Base-by-base conservation (phyloP, 1,140 invertebrate genomes). In the Lepidurus apus region DNA sequence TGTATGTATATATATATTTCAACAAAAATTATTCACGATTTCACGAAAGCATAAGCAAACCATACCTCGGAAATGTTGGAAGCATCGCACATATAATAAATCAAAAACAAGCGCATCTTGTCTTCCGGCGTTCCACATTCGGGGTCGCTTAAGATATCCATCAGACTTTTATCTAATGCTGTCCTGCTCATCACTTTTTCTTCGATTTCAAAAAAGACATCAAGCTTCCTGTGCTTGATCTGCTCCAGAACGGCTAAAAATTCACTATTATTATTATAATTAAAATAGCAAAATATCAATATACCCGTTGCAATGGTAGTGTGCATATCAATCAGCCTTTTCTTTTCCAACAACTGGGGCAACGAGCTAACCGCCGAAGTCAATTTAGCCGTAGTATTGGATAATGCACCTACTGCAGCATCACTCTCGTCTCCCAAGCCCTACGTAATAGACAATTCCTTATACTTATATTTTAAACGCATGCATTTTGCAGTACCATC, bases 301-400 rank as follows among this genome's bases (percentile, higher is more conserved):
- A 65, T 74, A 90, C 91, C 91, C 81, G 97, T 99, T 9, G 98
- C 98, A 81, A 99, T 93, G 80, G 95, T 98, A 11, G 96, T 99
- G 85, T 99, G 98, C 92, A 98, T 96, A 84, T 99, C 97, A 82
- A 99, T 97, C 8, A 99, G 88, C 74, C 95, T 87, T 85, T 99
- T 99, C 87, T 95, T 97, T 86, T 99, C 97, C 82, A 99, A 88
- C 5, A 99, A 87, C 85, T 99, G 95, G 17, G 98, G 98, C 80
- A 99, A 87, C 7, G 95, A 97, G 85, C 95, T 96, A 2, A 98
- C 95, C 74, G 98, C 97, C 80, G 90, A 95, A 7, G 96, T 98
- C 17, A 99, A 88, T 42, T 74, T 77, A 7, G 73, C 75, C 9
- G 73, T 80, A 13, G 53, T 76, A 73, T 74, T 76, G 53, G 44